A percentile compares a stretch with the other conserved stretches of the same genome.
Evolutionary conservation across 2,113 vertebrate genomes (phyloP).

Genomic region (Ploceus nigricollis): DNA sequence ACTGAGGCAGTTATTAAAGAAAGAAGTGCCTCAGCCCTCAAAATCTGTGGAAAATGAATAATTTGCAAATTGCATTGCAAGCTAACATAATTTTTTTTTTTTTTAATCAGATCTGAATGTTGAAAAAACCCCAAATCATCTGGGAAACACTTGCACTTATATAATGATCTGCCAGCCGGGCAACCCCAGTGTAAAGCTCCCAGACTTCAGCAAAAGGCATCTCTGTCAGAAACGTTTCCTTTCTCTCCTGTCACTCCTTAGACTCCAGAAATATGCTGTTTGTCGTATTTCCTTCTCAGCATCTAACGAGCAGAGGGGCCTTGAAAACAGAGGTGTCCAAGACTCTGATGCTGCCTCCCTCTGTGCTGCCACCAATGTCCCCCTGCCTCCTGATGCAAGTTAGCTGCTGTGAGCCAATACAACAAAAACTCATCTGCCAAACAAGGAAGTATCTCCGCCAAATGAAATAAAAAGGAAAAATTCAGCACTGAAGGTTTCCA

Average conservation of each 20-base stretch:
- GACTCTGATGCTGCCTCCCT: background rate
- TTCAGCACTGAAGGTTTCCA: background rate
- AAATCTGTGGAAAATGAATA: background rate
- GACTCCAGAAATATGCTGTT: background rate
- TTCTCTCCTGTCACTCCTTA: background rate
- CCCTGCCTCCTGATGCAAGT: rapidly evolving
- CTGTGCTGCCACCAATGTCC: rapidly evolving
- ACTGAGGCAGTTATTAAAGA: background rate
- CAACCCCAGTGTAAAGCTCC: background rate
- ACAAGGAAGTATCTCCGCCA: too few relatives aligned
- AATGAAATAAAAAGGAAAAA: too few relatives aligned
- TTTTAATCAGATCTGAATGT: background rate
- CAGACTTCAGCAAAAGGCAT: background rate
- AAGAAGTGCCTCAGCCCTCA: background rate
- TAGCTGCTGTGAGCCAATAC: background rate
- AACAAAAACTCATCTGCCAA: background rate
- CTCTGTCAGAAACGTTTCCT: background rate
- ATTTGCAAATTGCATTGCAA: background rate
- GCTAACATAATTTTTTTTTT: background rate
- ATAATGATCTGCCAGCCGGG: background rate
- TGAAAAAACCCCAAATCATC: background rate
- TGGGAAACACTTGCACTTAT: background rate
- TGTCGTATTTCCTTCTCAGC: background rate
- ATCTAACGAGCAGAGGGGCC: background rate
- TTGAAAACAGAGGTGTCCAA: background rate